phyloP scores from a whole-genome alignment of 2,888 invertebrate genomes.

The Catocala sponsa region DNA sequence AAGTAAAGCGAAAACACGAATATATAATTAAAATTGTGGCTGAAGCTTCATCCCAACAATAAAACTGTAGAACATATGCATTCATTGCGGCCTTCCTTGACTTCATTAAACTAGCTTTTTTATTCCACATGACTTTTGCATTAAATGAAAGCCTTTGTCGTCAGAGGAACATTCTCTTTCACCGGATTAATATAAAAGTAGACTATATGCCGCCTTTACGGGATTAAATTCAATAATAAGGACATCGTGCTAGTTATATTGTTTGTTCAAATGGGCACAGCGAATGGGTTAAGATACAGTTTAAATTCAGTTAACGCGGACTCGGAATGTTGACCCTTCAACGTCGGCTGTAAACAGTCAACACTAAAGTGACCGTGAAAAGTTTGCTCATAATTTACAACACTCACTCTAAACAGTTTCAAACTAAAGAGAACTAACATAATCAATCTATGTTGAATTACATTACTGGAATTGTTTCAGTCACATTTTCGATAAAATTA shows the following conservation, averaged over 20 bases:
- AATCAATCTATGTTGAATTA: slow-evolving; percentile 3
- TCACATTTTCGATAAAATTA: slow-evolving; percentile 1
- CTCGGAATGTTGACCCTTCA: too few relatives aligned
- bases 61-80: background rate
- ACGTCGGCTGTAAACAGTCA: slow-evolving; percentile 3
- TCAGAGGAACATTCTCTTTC: background rate
- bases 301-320: slow-evolving; percentile 6
- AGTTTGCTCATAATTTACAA: slow-evolving; percentile 7
- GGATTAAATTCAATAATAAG: background rate
- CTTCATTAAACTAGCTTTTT: background rate
- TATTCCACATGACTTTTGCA: background rate
- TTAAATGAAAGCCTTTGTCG: background rate
- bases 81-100: background rate
- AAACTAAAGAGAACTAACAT: background rate
- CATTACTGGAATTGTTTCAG: background rate
- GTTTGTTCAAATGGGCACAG: background rate
- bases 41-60: background rate
- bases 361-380: background rate
- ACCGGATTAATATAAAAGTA: background rate
- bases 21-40: too few relatives aligned
- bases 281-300: slow-evolving; percentile 3
- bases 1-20: too few relatives aligned
- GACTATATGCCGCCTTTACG: background rate
- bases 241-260: background rate
- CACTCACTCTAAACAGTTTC: background rate